Percentiles rank a stretch among this genome's conserved stretches.
Evolutionary conservation across 2,797 vertebrate species (phyloP).

Genomic region (Natrix natrix): DNA sequence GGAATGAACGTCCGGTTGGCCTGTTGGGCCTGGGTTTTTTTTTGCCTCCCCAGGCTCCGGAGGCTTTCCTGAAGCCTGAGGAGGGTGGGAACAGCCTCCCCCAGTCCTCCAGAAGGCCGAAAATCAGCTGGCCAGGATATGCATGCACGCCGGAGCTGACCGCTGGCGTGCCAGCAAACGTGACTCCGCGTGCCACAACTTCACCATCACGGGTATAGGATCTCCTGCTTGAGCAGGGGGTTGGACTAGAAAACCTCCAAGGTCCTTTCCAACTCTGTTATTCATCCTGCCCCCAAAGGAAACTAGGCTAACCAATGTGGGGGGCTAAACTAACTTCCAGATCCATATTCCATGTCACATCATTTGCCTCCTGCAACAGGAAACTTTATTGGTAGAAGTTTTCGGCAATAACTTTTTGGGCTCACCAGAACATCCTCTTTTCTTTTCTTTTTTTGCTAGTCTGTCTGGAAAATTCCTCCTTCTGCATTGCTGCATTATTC

Average conservation of each 20-base stretch:
- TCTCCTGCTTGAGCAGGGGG: not conserved
- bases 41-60: no score
- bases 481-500: not conserved
- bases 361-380: not conserved
- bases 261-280: not conserved
- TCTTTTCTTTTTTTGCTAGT: not conserved
- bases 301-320: not conserved
- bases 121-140: no score
- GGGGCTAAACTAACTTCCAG: not conserved
- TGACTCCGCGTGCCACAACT: no score
- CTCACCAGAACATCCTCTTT: not conserved
- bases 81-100: no score
- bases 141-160: no score
- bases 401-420: not conserved
- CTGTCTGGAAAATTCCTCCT: not conserved
- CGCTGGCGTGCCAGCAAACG: no score
- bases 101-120: no score
- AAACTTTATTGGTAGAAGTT: not conserved
- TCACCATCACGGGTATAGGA: not conserved
- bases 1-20: no score
- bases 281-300: not conserved
- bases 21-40: no score
- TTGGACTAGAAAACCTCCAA: not conserved
- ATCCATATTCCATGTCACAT: not conserved
- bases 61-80: no score